phyloP scores from a whole-genome alignment of 1,140 invertebrate genomes.

The Diplogasteroides magnus region DNA sequence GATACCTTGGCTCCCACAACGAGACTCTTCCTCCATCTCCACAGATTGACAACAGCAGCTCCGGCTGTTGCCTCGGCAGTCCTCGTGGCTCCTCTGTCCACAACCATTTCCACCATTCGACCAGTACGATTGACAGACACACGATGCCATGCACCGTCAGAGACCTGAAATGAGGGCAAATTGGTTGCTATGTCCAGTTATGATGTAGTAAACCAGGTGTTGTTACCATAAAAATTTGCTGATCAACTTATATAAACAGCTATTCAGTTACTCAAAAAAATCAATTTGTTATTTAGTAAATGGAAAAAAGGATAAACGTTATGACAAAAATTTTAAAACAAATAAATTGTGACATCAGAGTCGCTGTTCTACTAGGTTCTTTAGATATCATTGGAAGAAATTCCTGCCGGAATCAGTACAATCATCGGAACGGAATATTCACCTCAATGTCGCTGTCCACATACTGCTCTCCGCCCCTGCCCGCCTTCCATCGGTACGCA shows the following conservation, averaged over 20 bases:
- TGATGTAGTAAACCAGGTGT: no score
- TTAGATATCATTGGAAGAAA: no score
- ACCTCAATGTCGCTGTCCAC: neutral
- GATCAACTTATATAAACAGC: no score
- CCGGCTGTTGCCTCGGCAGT: neutral
- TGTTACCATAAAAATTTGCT: no score
- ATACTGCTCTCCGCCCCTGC: neutral
- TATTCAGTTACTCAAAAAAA: no score
- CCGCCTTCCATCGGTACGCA: neutral
- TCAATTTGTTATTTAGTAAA: no score
- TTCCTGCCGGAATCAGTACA: neutral
- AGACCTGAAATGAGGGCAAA: neutral
- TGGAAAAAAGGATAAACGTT: no score
- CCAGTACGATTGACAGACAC: neutral
- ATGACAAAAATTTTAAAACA: no score
- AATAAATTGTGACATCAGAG: no score
- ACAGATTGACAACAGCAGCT: neutral
- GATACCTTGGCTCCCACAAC: neutral
- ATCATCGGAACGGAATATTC: neutral
- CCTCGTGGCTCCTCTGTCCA: neutral
- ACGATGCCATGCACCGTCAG: neutral
- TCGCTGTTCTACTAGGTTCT: no score
- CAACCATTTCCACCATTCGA: neutral
- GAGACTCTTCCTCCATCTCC: neutral
- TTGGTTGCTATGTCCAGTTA: no score